Conservation (phyloP, 2,113 vertebrate genomes). For the Micronycteris hirsuta region DNA sequence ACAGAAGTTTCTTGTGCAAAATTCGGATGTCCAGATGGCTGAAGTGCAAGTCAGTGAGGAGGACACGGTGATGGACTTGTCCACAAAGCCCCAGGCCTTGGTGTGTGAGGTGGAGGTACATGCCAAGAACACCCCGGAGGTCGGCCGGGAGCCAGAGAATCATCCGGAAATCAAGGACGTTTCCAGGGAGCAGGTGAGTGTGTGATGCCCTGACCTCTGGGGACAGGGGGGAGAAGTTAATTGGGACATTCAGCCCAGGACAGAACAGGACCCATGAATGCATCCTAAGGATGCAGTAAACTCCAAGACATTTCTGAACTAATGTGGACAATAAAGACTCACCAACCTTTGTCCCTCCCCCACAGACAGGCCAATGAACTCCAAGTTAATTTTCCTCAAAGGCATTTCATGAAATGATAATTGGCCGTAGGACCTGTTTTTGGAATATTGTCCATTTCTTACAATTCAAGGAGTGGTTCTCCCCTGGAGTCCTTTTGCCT, state of each 20-base stretch:
- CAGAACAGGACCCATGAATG: not conserved
- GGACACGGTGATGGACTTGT: not conserved
- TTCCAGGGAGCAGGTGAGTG: not conserved
- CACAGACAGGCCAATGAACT: not conserved
- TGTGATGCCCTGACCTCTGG: not conserved
- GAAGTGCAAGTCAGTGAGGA: not conserved
- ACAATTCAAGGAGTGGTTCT: not conserved
- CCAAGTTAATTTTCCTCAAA: not conserved
- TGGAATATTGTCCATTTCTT: not conserved
- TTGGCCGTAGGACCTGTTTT: no score
- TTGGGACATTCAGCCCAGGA: not conserved
- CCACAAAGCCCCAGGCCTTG: not conserved
- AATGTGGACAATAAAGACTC: no score
- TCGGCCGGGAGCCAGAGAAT: fast-evolving
- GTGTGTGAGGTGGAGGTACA: not conserved
- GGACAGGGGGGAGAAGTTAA: not conserved
- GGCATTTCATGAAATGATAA: not conserved
- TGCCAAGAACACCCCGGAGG: not conserved
- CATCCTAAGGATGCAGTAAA: fast-evolving
- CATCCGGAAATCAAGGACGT: fast-evolving
- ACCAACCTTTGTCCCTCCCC: not conserved
- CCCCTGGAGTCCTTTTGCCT: not conserved
- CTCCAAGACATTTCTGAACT: not conserved
- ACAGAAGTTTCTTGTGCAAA: not conserved
- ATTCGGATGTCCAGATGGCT: not conserved